Conservation (phyloP, 1,140 invertebrate genomes). For the Caenorhabditis remanei region DNA sequence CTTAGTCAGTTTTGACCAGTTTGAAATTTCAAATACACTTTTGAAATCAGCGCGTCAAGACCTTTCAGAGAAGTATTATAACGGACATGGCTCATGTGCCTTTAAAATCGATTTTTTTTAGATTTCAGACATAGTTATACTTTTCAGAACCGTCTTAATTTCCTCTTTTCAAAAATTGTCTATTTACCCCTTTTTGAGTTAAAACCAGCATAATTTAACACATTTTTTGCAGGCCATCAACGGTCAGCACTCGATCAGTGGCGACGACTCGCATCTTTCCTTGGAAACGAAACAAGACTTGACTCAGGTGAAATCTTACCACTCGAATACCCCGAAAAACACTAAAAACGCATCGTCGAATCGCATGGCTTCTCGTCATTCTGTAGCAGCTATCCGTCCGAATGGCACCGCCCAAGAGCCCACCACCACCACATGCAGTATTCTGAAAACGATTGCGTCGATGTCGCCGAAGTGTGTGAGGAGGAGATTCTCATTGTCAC, state of each 20-base stretch:
- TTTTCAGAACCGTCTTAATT: too few species aligned
- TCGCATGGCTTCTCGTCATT: slow-evolving; percentile 47
- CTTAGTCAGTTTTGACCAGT: too few species aligned
- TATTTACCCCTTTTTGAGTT: too few species aligned
- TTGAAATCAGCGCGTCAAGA: too few species aligned
- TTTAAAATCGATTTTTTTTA: too few species aligned
- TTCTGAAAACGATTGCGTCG: neutral
- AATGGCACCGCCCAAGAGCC: neutral
- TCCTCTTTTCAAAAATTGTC: neutral
- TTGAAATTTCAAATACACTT: too few species aligned
- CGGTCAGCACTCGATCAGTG: slow-evolving; percentile 23
- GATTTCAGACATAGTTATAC: too few species aligned
- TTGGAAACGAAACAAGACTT: slow-evolving; percentile 37
- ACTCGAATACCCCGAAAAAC: neutral
- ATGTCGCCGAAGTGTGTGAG: slow-evolving; percentile 35
- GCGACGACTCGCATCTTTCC: slow-evolving; percentile 2
- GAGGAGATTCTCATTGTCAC: neutral
- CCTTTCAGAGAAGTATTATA: too few species aligned
- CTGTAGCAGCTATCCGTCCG: neutral
- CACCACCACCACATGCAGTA: neutral
- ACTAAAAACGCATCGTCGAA: neutral
- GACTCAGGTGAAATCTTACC: slow-evolving; percentile 19
- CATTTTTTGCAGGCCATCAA: slow-evolving; percentile 12
- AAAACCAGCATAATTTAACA: too few species aligned
- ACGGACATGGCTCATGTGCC: too few species aligned